Evolutionary conservation across 2,888 invertebrate species (phyloP).

Genomic region (Petrophora chlorosata): DNA sequence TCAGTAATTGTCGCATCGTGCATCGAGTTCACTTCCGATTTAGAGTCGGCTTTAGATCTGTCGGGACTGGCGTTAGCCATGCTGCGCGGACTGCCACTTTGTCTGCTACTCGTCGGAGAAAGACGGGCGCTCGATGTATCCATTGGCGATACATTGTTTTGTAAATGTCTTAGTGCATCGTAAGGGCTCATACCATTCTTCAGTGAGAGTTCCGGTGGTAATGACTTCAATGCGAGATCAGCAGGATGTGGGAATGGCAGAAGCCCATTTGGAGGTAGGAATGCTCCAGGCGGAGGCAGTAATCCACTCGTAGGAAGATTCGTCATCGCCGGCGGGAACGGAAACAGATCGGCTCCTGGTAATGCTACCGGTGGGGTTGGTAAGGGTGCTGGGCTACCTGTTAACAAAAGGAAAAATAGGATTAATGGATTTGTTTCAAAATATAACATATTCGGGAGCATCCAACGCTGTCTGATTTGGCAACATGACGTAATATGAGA

Average conservation of each 20-base stretch:
- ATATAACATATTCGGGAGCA: conserved; percentile 36
- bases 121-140: conserved; percentile 76
- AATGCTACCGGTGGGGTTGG: conserved; percentile 65
- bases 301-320: conserved; percentile 76
- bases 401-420: conserved; percentile 54
- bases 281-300: conserved; percentile 83
- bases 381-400: conserved; percentile 74
- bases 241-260: conserved; percentile 82
- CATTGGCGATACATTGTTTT: conserved; percentile 74
- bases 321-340: conserved; percentile 71
- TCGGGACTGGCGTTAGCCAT: conserved; percentile 72
- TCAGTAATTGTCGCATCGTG: conserved; percentile 85
- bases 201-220: conserved; percentile 77
- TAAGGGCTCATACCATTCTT: conserved; percentile 85
- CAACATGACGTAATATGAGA: conserved; percentile 81
- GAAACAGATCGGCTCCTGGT: conserved; percentile 74
- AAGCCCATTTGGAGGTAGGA: conserved; percentile 81
- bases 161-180: conserved; percentile 77
- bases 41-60: conserved; percentile 80
- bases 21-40: conserved; percentile 86
- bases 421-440: conserved; percentile 30
- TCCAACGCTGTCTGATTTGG: conserved; percentile 56
- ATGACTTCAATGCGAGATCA: conserved; percentile 74
- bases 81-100: conserved; percentile 81
- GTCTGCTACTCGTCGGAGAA: conserved; percentile 83